A percentile compares a stretch with the other conserved stretches of the same genome.
Conservation (phyloP, 2,888 invertebrate species). For the Drosophila atripex region DNA sequence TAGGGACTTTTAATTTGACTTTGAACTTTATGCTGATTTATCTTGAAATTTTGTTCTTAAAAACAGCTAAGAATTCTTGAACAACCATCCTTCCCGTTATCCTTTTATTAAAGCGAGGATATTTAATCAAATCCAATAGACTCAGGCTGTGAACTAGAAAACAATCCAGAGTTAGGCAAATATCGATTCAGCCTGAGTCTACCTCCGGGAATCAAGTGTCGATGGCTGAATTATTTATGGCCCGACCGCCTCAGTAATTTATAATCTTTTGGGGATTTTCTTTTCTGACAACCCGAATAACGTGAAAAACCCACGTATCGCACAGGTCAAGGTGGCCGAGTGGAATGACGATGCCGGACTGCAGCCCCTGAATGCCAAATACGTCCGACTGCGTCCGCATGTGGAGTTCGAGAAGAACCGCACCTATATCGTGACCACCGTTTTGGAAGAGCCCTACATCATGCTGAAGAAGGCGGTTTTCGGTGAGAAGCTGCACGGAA, state of each 20-base stretch:
- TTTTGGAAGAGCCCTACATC: conserved; percentile 94
- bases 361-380: conserved; percentile 90
- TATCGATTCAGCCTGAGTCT: conserved; percentile 23
- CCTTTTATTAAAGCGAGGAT: too few species aligned
- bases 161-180: conserved; percentile 31
- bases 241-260: conserved; percentile 28
- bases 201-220: conserved; percentile 27
- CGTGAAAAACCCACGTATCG: background rate
- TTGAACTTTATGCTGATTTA: background rate
- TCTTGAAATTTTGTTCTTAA: background rate
- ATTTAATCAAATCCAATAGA: background rate
- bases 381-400: conserved; percentile 89
- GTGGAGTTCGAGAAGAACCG: conserved; percentile 91
- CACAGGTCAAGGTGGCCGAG: conserved; percentile 92
- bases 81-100: too few species aligned
- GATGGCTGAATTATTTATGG: conserved; percentile 37
- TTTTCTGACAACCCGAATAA: conserved; percentile 1
- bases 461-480: conserved; percentile 89
- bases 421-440: conserved; percentile 94
- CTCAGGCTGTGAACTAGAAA: background rate
- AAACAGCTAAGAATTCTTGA: background rate
- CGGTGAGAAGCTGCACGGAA: conserved; percentile 88
- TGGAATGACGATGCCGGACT: conserved; percentile 93
- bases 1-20: background rate
- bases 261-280: conserved; percentile 32